A percentile compares a stretch with the other conserved stretches of the same genome.
Evolutionary conservation across 2,888 invertebrate genomes (phyloP).

Genomic region (Macaria notata): DNA sequence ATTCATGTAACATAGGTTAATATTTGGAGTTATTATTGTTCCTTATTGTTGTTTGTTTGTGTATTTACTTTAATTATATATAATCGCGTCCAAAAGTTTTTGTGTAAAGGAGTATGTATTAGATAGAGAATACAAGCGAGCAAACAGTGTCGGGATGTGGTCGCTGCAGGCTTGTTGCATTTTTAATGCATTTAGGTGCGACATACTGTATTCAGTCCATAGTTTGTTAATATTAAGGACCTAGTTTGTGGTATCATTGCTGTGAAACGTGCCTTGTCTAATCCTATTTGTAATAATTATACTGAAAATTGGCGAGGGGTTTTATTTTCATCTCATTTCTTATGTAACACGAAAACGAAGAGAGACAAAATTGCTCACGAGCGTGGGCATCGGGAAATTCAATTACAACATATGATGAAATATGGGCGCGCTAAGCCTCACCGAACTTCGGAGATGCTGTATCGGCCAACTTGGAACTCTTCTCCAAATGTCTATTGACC

Average conservation of each 20-base stretch:
- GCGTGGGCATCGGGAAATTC: slow-evolving; percentile 19
- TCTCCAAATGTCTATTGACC: slow-evolving; percentile 46
- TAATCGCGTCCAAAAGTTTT: slow-evolving; percentile 32
- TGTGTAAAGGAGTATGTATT: slow-evolving; percentile 44
- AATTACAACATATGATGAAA: slow-evolving; percentile 30
- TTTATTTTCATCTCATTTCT: slow-evolving; percentile 10
- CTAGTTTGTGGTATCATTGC: slow-evolving; percentile 29
- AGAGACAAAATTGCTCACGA: slow-evolving; percentile 15
- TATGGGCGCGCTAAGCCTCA: slow-evolving; percentile 34
- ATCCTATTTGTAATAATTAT: slow-evolving; percentile 26
- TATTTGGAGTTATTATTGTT: slow-evolving; percentile 4
- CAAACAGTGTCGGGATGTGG: slow-evolving; percentile 28
- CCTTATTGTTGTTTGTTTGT: slow-evolving; percentile 15
- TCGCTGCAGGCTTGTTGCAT: slow-evolving; percentile 45
- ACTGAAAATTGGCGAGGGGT: slow-evolving; percentile 12
- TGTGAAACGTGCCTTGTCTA: slow-evolving; percentile 23
- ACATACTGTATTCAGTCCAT: slow-evolving; percentile 37
- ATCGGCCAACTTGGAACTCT: slow-evolving; percentile 44
- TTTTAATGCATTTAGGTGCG: slow-evolving; percentile 57
- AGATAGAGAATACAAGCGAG: slow-evolving; percentile 17
- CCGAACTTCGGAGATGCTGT: slow-evolving; percentile 41
- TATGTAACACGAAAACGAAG: not conserved
- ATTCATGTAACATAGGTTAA: no score
- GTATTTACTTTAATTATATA: slow-evolving; percentile 15
- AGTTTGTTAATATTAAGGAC: slow-evolving; percentile 34